Evolutionary conservation across 1,140 invertebrate species (phyloP).

Genomic region (Sminthurides bifidus): DNA sequence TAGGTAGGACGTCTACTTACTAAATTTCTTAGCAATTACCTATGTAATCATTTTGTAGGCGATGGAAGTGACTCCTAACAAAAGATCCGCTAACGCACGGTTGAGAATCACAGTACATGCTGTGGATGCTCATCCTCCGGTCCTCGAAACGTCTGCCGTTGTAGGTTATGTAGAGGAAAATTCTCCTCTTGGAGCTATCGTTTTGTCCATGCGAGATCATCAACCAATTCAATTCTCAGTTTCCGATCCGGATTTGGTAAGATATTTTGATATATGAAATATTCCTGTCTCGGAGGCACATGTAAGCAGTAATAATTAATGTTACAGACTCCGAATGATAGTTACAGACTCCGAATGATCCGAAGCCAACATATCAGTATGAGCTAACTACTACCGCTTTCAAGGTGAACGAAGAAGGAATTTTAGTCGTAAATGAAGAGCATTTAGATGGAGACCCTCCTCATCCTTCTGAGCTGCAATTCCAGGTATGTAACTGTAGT

Average conservation of each 20-base stretch:
- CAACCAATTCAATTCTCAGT: conserved; percentile 58
- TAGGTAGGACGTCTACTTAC: too few species aligned
- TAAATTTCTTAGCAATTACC: too few species aligned
- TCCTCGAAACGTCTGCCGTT: conserved; percentile 53
- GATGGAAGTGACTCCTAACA: conserved; percentile 62
- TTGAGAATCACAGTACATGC: conserved; percentile 66
- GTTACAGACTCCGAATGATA: too few species aligned
- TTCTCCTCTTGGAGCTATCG: conserved; percentile 65
- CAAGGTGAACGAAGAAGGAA: conserved; percentile 57
- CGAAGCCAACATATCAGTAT: conserved; percentile 61
- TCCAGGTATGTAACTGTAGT: conserved; percentile 45
- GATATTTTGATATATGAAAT: conserved; percentile 28
- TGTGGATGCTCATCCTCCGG: conserved; percentile 70
- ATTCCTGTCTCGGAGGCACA: too few species aligned
- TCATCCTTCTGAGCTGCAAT: conserved; percentile 66
- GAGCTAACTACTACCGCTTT: conserved; percentile 76
- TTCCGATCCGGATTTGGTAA: conserved; percentile 68
- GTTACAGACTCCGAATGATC: conserved; percentile 49
- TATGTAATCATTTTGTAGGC: too few species aligned
- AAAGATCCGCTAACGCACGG: conserved; percentile 66
- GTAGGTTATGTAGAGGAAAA: conserved; percentile 76
- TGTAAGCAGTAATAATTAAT: too few species aligned
- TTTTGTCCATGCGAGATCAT: conserved; percentile 49
- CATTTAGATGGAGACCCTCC: conserved; percentile 76
- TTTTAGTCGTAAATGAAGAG: conserved; percentile 60